Evolutionary conservation across 2,888 invertebrate species (phyloP).

Genomic region (Rhagium mordax): DNA sequence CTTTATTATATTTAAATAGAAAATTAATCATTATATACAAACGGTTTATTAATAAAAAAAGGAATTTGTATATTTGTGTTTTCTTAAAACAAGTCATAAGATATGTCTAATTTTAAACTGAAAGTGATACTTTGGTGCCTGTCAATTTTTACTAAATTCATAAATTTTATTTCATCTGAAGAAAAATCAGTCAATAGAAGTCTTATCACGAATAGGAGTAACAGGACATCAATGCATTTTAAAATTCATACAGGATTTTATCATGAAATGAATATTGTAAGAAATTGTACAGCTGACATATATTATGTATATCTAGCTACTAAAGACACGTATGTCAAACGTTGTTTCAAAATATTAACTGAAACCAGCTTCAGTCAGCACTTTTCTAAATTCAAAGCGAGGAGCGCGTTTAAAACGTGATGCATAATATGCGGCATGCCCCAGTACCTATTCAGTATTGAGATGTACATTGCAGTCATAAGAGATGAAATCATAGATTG

Average conservation of each 20-base stretch:
- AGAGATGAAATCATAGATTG: background rate
- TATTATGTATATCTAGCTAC: background rate
- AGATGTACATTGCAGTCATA: background rate
- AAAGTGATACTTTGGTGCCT: too few relatives aligned
- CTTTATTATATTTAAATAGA: too few relatives aligned
- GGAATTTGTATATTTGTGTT: too few relatives aligned
- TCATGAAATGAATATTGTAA: too few relatives aligned
- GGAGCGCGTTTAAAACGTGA: background rate
- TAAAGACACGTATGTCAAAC: background rate
- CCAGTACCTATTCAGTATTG: background rate
- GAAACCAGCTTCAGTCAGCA: background rate
- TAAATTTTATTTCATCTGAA: too few relatives aligned
- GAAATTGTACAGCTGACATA: background rate
- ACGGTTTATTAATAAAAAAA: too few relatives aligned
- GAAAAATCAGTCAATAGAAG: too few relatives aligned
- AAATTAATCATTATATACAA: too few relatives aligned
- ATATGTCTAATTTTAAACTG: too few relatives aligned
- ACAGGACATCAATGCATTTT: background rate
- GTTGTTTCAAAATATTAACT: background rate
- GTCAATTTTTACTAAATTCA: too few relatives aligned
- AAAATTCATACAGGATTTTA: background rate
- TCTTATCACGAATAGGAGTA: too few relatives aligned
- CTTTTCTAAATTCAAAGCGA: background rate
- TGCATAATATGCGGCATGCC: background rate
- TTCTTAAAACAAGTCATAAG: too few relatives aligned